A percentile compares a stretch with the other conserved stretches of the same genome.
Evolutionary conservation across 1,140 invertebrate genomes (phyloP).

Genomic region (Zaprionus gabonicus): DNA sequence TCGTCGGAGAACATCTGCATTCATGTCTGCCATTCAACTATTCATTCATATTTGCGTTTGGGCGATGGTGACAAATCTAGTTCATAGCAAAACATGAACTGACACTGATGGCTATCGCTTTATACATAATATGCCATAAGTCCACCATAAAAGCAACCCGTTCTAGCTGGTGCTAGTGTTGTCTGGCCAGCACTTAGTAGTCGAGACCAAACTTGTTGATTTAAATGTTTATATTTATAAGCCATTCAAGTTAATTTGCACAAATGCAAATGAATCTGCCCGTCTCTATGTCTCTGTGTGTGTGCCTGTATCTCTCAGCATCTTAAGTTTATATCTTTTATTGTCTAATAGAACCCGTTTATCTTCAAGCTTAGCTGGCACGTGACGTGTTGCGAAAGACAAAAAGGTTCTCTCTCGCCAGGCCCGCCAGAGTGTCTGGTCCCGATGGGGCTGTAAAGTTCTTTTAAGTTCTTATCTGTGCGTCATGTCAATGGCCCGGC

Average conservation of each 20-base stretch:
- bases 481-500: conserved; percentile 48
- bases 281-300: conserved; percentile 26
- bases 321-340: conserved; percentile 23
- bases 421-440: conserved; percentile 63
- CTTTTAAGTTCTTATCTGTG: conserved; percentile 61
- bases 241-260: conserved; percentile 76
- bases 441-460: conserved; percentile 11
- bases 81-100: conserved; percentile 53
- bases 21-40: conserved; percentile 19
- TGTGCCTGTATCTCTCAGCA: conserved; percentile 45
- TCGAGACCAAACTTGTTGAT: conserved; percentile 50
- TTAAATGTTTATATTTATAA: conserved; percentile 79
- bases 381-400: conserved; percentile 30
- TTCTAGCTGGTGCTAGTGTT: conserved; percentile 21
- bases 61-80: conserved; percentile 55
- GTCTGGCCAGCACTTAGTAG: conserved; percentile 40
- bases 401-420: conserved; percentile 37
- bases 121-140: conserved; percentile 46
- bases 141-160: conserved; percentile 29
- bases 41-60: conserved; percentile 47
- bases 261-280: conserved; percentile 66
- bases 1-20: neutral
- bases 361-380: conserved; percentile 15
- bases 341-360: conserved; percentile 44
- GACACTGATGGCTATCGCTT: conserved; percentile 51